Evolutionary conservation across 2,797 vertebrate genomes (phyloP).

Genomic region (Neostethus bicornis): DNA sequence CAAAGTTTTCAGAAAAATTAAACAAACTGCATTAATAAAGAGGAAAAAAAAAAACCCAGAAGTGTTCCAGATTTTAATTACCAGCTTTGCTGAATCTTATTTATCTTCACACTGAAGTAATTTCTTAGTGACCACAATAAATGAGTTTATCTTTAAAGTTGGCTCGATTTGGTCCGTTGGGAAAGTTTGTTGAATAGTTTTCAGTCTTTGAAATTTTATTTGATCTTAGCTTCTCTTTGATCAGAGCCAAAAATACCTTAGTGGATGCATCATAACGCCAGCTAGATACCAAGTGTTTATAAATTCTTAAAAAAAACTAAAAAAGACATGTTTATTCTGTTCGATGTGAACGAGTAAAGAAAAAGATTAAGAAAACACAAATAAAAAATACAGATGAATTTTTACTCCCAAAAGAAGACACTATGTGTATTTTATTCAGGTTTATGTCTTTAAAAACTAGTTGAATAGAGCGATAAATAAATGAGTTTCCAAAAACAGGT

Average conservation of each 20-base stretch:
- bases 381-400: too few species aligned
- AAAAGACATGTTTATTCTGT: constrained; percentile 39
- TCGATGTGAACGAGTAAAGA: constrained; percentile 23
- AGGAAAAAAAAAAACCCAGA: not conserved
- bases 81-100: constrained; percentile 23
- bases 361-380: too few species aligned
- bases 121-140: constrained; percentile 35
- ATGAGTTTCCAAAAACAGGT: too few species aligned
- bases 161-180: constrained; percentile 19
- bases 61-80: constrained; percentile 22
- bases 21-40: constrained; percentile 35
- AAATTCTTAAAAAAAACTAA: constrained; percentile 30
- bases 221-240: constrained; percentile 54
- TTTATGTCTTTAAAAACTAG: too few species aligned
- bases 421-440: too few species aligned
- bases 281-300: constrained; percentile 53
- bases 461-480: too few species aligned
- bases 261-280: constrained; percentile 32
- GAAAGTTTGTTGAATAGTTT: constrained; percentile 20
- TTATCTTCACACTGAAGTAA: constrained; percentile 6
- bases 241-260: constrained; percentile 58
- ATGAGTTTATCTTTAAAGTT: constrained; percentile 37
- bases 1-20: constrained; percentile 47
- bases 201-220: constrained; percentile 26
- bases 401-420: too few species aligned